These are phyloP conservation scores for Hippoglossus stenolepis DNA, from an alignment of 2,113 vertebrate genomes.

Conservation along the genomic window DNA sequence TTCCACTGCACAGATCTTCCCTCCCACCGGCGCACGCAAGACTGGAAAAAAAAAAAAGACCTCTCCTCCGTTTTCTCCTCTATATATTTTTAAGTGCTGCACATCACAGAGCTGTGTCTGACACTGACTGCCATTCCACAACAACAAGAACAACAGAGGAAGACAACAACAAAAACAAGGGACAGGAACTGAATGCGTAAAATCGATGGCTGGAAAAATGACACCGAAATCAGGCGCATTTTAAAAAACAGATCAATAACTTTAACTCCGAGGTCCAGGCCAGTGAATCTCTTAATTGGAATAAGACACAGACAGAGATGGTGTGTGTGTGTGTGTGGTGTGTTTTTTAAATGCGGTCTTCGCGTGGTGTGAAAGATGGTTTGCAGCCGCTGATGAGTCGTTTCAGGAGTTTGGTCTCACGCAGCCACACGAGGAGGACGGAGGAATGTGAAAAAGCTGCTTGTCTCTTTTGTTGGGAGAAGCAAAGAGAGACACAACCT, in stretches of 20 bases:
- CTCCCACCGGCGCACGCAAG: slow-evolving; percentile 44
- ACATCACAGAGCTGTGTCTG: slow-evolving; percentile 29
- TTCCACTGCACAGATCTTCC: slow-evolving; percentile 50
- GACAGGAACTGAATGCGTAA: slow-evolving; percentile 21
- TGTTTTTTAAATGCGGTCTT: background rate
- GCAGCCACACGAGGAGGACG: background rate
- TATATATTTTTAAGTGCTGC: background rate
- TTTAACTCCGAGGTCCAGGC: slow-evolving; percentile 8
- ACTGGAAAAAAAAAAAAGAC: background rate
- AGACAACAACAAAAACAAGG: background rate
- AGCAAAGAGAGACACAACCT: background rate
- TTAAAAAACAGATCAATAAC: slow-evolving; percentile 24
- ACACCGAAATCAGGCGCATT: slow-evolving; percentile 24
- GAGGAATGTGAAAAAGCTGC: background rate
- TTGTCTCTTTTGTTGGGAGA: background rate
- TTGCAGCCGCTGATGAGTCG: slow-evolving; percentile 13
- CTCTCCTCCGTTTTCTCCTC: background rate
- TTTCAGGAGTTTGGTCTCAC: slow-evolving; percentile 16
- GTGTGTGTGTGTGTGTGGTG: background rate
- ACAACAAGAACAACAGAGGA: background rate
- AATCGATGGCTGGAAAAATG: slow-evolving; percentile 30
- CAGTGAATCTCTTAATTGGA: slow-evolving; percentile 8
- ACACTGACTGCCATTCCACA: slow-evolving; percentile 35
- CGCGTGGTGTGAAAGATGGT: background rate
- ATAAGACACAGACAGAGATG: background rate